Evolutionary conservation across 2,797 vertebrate species (phyloP).

Genomic region (Limosa lapponica): DNA sequence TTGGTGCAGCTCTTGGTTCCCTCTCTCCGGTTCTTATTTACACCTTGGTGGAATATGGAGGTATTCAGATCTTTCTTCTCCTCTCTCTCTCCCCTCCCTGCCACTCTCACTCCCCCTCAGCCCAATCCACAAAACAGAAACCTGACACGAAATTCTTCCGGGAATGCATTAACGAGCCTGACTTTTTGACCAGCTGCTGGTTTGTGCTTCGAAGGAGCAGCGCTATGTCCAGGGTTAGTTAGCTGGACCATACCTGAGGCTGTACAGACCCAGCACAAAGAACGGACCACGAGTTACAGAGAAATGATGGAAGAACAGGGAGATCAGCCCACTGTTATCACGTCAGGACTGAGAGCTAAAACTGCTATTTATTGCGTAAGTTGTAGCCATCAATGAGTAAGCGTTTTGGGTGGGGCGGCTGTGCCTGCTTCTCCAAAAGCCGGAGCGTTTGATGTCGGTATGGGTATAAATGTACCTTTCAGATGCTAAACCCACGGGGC

Average conservation of each 20-base stretch:
- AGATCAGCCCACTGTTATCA: neutral
- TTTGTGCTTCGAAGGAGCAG: neutral
- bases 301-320: neutral
- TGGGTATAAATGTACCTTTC: neutral
- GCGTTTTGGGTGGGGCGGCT: neutral
- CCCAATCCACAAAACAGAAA: neutral
- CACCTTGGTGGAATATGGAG: neutral
- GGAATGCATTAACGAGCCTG: neutral
- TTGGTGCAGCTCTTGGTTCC: neutral
- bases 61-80: neutral
- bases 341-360: neutral
- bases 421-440: neutral
- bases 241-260: neutral
- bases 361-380: neutral
- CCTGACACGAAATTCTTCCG: neutral
- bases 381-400: neutral
- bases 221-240: accelerated
- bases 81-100: neutral
- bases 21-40: neutral
- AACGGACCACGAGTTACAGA: neutral
- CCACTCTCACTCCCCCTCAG: neutral
- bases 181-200: neutral
- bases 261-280: neutral
- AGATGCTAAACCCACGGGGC: neutral
- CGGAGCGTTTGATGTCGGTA: neutral